A percentile compares a stretch with the other conserved stretches of the same genome.
phyloP scores from a whole-genome alignment of 2,113 vertebrate species.

The Vombatus ursinus region DNA sequence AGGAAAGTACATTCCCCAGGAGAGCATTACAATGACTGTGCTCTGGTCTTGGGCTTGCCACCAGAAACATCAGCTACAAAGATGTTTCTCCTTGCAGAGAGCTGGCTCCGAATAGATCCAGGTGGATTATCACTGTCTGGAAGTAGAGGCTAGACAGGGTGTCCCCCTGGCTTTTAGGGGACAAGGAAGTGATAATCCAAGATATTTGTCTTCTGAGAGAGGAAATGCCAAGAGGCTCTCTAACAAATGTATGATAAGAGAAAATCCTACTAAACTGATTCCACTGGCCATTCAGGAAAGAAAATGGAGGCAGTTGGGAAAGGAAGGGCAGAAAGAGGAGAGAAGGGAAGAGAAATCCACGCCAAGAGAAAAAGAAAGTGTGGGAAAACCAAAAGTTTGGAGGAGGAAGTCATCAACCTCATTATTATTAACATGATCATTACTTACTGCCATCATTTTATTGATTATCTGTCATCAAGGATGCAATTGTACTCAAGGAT shows the following conservation, averaged over 20 bases:
- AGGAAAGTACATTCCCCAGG: not conserved
- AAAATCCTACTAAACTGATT: not conserved
- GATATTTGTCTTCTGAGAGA: not conserved
- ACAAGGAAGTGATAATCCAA: not conserved
- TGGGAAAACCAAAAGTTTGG: not conserved
- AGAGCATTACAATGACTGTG: not conserved
- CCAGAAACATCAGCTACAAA: conserved; percentile 46
- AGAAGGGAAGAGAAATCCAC: not conserved
- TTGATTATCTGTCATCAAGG: not conserved
- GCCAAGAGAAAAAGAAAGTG: not conserved
- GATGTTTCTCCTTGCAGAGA: conserved; percentile 19
- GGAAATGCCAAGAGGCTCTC: not conserved
- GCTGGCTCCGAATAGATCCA: not conserved
- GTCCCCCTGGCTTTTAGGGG: not conserved
- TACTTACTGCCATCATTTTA: not conserved
- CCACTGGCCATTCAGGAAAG: not conserved
- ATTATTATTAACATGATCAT: not conserved
- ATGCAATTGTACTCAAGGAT: not conserved
- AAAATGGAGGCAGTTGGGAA: not conserved
- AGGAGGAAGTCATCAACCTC: not conserved
- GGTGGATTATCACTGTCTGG: conserved; percentile 63
- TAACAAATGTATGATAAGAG: not conserved
- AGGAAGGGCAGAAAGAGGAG: not conserved
- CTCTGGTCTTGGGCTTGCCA: conserved; percentile 50
- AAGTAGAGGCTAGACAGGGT: conserved; percentile 52